These are phyloP conservation scores for Upupa epops DNA, from an alignment of 2,113 vertebrate species.

Conservation along the genomic window DNA sequence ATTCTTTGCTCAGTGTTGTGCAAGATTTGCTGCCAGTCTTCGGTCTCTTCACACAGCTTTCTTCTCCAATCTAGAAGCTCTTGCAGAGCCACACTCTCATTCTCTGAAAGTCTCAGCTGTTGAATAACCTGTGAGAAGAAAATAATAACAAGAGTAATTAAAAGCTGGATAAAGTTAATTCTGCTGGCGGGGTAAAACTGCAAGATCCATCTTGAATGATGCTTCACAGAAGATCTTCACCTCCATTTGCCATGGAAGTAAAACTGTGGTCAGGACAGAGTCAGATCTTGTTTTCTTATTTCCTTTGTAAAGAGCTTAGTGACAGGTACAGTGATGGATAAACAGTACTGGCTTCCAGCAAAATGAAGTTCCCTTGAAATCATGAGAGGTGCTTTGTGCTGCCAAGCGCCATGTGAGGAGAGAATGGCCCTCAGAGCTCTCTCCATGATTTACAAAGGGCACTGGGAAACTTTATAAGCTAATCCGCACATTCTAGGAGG, in stretches of 20 bases:
- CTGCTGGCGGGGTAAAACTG: background rate
- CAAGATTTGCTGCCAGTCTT: slow-evolving; percentile 76
- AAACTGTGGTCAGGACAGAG: background rate
- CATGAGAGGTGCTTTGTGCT: background rate
- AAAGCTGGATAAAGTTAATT: background rate
- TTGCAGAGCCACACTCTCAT: slow-evolving; percentile 82
- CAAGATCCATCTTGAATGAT: background rate
- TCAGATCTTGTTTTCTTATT: background rate
- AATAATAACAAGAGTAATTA: background rate
- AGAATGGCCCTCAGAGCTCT: background rate
- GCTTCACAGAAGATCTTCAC: background rate
- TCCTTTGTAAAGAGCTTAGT: background rate
- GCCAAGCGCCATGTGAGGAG: background rate
- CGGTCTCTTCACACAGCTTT: slow-evolving; percentile 82
- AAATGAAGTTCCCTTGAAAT: background rate
- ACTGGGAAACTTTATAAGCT: background rate
- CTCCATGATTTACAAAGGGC: background rate
- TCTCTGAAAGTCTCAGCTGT: slow-evolving; percentile 80
- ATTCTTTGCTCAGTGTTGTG: slow-evolving; percentile 71
- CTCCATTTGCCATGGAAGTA: background rate
- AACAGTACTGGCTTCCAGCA: background rate
- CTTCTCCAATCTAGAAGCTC: slow-evolving; percentile 87
- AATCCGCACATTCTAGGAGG: background rate
- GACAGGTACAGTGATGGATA: background rate
- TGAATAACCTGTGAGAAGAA: slow-evolving; percentile 80